phyloP scores from a whole-genome alignment of 2,113 vertebrate genomes.

The Rynchops niger region DNA sequence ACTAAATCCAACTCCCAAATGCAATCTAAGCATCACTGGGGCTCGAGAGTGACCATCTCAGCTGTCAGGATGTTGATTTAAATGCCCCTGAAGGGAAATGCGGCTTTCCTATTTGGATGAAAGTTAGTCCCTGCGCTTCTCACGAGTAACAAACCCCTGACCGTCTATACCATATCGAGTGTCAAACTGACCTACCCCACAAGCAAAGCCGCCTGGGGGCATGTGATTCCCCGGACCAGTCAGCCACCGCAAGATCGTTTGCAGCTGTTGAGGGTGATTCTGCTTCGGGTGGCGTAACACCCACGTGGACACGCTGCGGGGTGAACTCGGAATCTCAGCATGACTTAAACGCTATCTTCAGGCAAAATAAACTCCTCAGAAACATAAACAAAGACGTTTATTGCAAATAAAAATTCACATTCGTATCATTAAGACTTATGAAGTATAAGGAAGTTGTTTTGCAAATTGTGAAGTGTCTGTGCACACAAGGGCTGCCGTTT shows the following conservation, averaged over 20 bases:
- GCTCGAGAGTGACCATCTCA: neutral
- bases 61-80: neutral
- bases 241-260: neutral
- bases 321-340: neutral
- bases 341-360: neutral
- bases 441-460: conserved; percentile 40
- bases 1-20: neutral
- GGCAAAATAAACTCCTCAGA: neutral
- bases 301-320: neutral
- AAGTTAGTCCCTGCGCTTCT: neutral
- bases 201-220: neutral
- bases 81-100: fast-evolving
- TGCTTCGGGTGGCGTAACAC: neutral
- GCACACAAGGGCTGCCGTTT: neutral
- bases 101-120: neutral
- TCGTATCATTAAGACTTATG: conserved; percentile 25
- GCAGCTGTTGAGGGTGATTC: neutral
- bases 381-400: conserved; percentile 48
- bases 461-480: neutral
- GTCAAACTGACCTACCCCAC: neutral
- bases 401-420: conserved; percentile 46
- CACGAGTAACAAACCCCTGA: neutral
- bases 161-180: neutral
- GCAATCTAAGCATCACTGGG: neutral
- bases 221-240: neutral